phyloP scores from a whole-genome alignment of 2,113 vertebrate species.

The Podarcis muralis region DNA sequence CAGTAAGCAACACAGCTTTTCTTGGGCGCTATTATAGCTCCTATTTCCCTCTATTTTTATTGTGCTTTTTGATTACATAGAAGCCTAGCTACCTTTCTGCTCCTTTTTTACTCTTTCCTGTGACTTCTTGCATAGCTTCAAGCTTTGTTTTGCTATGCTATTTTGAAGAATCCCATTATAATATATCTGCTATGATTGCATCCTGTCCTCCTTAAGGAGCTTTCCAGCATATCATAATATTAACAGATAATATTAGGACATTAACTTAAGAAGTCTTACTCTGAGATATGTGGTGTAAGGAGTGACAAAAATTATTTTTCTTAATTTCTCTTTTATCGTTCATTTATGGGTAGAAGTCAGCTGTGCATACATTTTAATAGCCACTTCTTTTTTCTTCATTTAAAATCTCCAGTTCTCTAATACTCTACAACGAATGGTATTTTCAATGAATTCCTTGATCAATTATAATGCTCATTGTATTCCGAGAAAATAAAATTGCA shows the following conservation, averaged over 20 bases:
- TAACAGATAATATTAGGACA: neutral
- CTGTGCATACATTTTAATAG: neutral
- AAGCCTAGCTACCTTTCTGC: neutral
- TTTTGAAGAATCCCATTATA: neutral
- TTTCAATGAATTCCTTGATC: conserved; percentile 8
- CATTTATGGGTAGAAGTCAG: neutral
- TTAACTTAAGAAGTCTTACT: neutral
- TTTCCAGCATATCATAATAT: neutral
- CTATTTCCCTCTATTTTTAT: neutral
- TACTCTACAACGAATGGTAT: neutral
- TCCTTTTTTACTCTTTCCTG: neutral
- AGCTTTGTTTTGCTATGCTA: neutral
- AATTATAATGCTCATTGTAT: conserved; percentile 3
- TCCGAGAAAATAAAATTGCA: conserved; percentile 21
- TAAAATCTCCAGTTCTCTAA: neutral
- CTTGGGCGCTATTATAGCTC: neutral
- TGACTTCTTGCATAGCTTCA: neutral
- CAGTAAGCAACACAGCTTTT: neutral
- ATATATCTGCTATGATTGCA: neutral
- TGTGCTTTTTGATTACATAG: neutral
- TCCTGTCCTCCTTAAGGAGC: neutral
- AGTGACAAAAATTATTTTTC: neutral
- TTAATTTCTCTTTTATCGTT: neutral
- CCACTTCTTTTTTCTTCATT: neutral
- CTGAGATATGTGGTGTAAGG: neutral